Evolutionary conservation across 2,797 vertebrate species (phyloP).

Genomic region (Perodicticus potto): DNA sequence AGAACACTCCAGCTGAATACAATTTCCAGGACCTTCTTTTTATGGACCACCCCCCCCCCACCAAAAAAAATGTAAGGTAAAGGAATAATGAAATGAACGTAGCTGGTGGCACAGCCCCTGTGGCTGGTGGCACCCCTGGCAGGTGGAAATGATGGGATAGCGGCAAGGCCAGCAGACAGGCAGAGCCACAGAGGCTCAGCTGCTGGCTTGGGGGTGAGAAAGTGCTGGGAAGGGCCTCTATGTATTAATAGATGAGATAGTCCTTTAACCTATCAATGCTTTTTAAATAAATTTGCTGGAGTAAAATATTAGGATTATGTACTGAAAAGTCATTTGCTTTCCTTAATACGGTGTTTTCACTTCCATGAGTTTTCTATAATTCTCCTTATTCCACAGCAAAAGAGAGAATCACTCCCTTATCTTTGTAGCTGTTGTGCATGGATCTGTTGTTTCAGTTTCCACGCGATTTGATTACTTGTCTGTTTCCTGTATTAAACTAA

Average conservation of each 20-base stretch:
- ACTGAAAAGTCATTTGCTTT: background rate
- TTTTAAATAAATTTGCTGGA: background rate
- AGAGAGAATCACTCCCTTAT: background rate
- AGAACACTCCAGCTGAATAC: background rate
- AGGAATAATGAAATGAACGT: background rate
- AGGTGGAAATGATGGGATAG: rapidly evolving
- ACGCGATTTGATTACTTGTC: background rate
- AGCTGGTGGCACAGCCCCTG: background rate
- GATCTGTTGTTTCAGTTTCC: background rate
- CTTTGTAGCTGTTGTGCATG: background rate
- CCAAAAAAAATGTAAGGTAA: background rate
- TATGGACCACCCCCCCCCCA: background rate
- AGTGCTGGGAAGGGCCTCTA: background rate
- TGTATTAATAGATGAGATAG: background rate
- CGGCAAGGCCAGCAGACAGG: background rate
- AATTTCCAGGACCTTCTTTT: background rate
- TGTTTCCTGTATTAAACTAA: background rate
- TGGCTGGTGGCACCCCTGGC: background rate
- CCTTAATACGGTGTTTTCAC: background rate
- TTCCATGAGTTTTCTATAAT: background rate
- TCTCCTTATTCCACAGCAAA: background rate
- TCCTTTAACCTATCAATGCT: background rate
- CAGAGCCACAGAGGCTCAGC: background rate
- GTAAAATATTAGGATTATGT: background rate
- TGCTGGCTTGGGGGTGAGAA: rapidly evolving